Evolutionary conservation across 2,113 vertebrate genomes (phyloP).

Genomic region (Perca flavescens): DNA sequence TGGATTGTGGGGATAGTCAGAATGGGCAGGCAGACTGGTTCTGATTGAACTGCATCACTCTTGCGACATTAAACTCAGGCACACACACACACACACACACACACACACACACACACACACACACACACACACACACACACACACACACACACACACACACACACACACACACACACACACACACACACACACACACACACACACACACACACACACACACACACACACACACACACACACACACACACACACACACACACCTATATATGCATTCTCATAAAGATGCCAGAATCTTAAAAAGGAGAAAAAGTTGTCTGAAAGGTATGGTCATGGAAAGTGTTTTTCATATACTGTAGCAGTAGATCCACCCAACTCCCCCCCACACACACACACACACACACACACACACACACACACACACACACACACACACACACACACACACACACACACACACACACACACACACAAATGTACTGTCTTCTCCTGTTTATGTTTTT

Average conservation of each 20-base stretch:
- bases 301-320: slow-evolving; percentile 53
- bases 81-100: neutral
- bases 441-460: neutral
- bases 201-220: neutral
- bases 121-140: slow-evolving; percentile 6
- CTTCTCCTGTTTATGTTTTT: neutral
- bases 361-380: slow-evolving; percentile 41
- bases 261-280: slow-evolving; percentile 18
- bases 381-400: too few relatives aligned
- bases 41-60: slow-evolving; percentile 45
- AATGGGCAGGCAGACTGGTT: slow-evolving; percentile 52
- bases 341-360: slow-evolving; percentile 28
- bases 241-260: slow-evolving; percentile 12
- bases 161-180: neutral
- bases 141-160: neutral
- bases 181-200: neutral
- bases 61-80: slow-evolving; percentile 30
- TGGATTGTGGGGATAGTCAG: slow-evolving; percentile 51
- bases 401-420: neutral
- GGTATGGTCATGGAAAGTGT: slow-evolving; percentile 68
- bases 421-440: too few relatives aligned
- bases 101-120: slow-evolving; percentile 2
- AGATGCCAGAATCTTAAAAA: slow-evolving; percentile 22
- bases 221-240: too few relatives aligned
- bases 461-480: slow-evolving; percentile 8